Evolutionary conservation across 2,888 invertebrate species (phyloP).

Genomic region (Capitulum mitella): DNA sequence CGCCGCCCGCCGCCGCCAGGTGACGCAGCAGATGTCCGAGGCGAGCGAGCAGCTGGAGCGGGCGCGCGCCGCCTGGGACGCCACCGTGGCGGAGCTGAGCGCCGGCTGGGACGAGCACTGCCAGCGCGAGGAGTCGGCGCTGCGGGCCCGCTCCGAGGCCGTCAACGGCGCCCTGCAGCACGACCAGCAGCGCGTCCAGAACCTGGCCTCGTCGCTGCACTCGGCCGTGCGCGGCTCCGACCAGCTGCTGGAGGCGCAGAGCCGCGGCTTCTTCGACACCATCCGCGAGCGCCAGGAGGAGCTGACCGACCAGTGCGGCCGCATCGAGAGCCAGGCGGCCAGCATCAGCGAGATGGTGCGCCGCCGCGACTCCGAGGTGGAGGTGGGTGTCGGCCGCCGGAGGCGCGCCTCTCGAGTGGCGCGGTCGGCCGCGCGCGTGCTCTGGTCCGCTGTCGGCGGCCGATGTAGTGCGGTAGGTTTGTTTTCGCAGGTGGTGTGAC

Average conservation of each 20-base stretch:
- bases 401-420: no score
- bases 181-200: constrained; percentile 1
- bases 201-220: not conserved
- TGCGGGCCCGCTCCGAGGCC: constrained; percentile 11
- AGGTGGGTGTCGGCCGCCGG: not conserved
- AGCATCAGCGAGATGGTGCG: not conserved
- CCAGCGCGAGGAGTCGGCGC: not conserved
- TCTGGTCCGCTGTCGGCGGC: no score
- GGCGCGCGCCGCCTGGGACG: not conserved
- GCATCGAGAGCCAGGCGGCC: not conserved
- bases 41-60: not conserved
- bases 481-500: no score
- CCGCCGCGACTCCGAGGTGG: not conserved
- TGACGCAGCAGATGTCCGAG: not conserved
- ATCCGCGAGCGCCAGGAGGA: constrained; percentile 4
- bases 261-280: not conserved
- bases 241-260: constrained; percentile 12
- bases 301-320: not conserved
- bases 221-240: not conserved
- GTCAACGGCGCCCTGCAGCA: constrained; percentile 14
- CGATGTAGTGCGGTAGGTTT: no score
- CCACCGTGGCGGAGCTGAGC: not conserved
- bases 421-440: no score
- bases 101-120: constrained; percentile 15
- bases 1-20: not conserved